phyloP scores from a whole-genome alignment of 2,113 vertebrate genomes.

The Catharus minimus region DNA sequence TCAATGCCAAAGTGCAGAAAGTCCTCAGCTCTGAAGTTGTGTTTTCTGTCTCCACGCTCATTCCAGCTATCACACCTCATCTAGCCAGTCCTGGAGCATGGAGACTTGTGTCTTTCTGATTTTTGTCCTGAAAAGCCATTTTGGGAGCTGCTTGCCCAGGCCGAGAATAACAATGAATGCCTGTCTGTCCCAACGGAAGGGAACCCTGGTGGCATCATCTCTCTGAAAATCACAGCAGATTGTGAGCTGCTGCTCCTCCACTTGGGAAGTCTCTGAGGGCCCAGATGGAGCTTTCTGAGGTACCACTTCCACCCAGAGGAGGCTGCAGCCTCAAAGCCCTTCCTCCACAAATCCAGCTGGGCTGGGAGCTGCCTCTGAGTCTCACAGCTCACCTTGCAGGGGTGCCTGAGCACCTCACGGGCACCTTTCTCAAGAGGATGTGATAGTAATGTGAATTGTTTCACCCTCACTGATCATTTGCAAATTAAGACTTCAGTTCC shows the following conservation, averaged over 20 bases:
- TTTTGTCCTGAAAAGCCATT: not conserved
- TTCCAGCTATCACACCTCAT: not conserved
- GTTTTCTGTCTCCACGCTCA: not conserved
- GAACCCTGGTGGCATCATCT: not conserved
- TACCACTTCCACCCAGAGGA: not conserved
- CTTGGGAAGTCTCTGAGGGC: not conserved
- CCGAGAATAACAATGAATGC: not conserved
- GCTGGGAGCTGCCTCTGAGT: not conserved
- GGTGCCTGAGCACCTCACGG: not conserved
- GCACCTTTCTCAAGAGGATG: not conserved
- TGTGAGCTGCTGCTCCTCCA: not conserved
- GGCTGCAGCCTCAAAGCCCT: not conserved
- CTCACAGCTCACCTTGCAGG: fast-evolving
- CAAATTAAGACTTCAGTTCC: not conserved
- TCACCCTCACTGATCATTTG: not conserved
- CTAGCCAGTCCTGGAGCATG: not conserved
- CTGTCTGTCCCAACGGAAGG: not conserved
- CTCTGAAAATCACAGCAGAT: not conserved
- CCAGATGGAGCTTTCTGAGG: not conserved
- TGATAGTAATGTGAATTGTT: not conserved
- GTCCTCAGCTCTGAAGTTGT: fast-evolving
- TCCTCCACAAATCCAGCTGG: not conserved
- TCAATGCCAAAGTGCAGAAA: not conserved
- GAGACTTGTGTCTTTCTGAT: fast-evolving
- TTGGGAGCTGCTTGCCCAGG: not conserved